A percentile compares a stretch with the other conserved stretches of the same genome.
Evolutionary conservation across 2,888 invertebrate species (phyloP).

Genomic region (Tubulanus polymorphus): DNA sequence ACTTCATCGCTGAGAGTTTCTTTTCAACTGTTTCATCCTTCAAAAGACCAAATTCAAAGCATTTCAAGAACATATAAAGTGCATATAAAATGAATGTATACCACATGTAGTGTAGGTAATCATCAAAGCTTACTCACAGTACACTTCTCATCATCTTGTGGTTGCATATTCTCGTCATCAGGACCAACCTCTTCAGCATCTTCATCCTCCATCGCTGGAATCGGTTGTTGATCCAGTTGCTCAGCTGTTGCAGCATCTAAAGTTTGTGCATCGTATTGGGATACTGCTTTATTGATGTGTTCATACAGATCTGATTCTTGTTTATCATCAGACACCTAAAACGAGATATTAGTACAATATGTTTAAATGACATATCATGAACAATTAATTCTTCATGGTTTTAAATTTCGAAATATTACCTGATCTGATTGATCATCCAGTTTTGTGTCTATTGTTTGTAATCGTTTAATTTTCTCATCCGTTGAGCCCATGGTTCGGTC

Average conservation of each 20-base stretch:
- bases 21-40: too few species aligned
- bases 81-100: too few species aligned
- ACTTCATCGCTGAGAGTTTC: too few species aligned
- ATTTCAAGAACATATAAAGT: too few species aligned
- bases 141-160: conserved; percentile 49
- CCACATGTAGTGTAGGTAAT: neutral
- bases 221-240: conserved; percentile 69
- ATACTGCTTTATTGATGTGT: conserved; percentile 75
- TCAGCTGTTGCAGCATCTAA: conserved; percentile 62
- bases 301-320: conserved; percentile 66
- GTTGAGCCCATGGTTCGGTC: conserved; percentile 42
- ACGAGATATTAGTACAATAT: too few species aligned
- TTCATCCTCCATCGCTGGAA: conserved; percentile 60
- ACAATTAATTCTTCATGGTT: too few species aligned
- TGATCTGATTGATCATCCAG: too few species aligned
- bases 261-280: conserved; percentile 63
- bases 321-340: neutral
- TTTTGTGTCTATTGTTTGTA: conserved; percentile 40
- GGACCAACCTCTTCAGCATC: conserved; percentile 60
- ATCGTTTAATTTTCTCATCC: conserved; percentile 41
- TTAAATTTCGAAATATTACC: too few species aligned
- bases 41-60: too few species aligned
- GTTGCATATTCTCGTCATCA: conserved; percentile 51
- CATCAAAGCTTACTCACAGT: too few species aligned
- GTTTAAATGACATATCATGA: too few species aligned